Base-by-base conservation (phyloP, 2,888 invertebrate genomes). In the Unio pictorum region DNA sequence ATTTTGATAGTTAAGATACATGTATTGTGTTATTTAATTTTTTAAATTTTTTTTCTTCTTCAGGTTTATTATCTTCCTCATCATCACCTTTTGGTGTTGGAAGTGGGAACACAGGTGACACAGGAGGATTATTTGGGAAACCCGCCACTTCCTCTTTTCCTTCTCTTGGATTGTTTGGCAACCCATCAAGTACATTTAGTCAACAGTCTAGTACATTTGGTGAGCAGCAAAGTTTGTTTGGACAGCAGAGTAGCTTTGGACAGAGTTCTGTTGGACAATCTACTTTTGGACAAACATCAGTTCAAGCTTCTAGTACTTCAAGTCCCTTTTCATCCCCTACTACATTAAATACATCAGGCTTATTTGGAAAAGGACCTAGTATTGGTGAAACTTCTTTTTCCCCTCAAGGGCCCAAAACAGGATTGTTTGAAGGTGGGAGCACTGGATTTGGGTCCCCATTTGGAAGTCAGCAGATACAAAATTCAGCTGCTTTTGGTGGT, bases 301-400 rank as follows among this genome's bases (percentile, higher is more conserved):
- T 60, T 20, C 61, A 62, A 57, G 68, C 64, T 64, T 34, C 57
- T 54, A 26, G 45, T 45, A 15, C 45, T 45, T 45, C 45, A 45
- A 15, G 45, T 45, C 45, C 45, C 15, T 45, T 45, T 11, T 45
- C 45, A 45, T 3, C 45, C 20, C 68, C 54, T n/a, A 28, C 20
- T 23, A 63, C 63, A 63, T 20, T 58, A 17, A n/a, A 55, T 30
- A 34, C 55, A 61, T 18, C 45, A 17, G 57, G 61, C 58, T 69
- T 73, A 57, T 73, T 73, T 67, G 73, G 73, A 23, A 62, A 73
- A 61, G 61, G 68, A 61, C 45, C 45, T 15, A 45, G 15, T 45
- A 15, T 11, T 45, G 45, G 64, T 57, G 18, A 17, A 26, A 23
- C 17, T n/a, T 17, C 30, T 34, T 30, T 57, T 17, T 56, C 64